These are phyloP conservation scores for Sylvilagus floridanus DNA, from an alignment of 2,797 vertebrate species.

Conservation along the genomic window DNA sequence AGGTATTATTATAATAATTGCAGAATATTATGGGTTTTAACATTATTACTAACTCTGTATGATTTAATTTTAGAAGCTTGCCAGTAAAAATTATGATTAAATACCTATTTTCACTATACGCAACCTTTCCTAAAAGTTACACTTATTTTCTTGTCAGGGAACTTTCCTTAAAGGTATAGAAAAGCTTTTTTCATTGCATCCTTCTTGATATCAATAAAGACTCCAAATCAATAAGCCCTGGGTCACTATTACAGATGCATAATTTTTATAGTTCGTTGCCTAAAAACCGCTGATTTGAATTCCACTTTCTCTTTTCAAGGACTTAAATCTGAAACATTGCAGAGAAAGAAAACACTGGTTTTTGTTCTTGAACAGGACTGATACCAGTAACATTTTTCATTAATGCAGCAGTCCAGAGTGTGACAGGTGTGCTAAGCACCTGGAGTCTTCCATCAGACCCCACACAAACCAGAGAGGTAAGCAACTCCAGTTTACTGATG, in stretches of 20 bases:
- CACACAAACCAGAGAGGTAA: not conserved
- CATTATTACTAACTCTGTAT: slow-evolving; percentile 64
- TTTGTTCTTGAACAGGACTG: not conserved
- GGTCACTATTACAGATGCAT: not conserved
- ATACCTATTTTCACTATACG: slow-evolving; percentile 43
- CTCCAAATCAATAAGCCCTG: not conserved
- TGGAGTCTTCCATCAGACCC: not conserved
- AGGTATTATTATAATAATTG: slow-evolving; percentile 67
- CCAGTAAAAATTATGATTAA: slow-evolving; percentile 67
- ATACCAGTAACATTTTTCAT: not conserved
- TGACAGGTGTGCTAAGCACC: not conserved
- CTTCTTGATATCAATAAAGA: slow-evolving; percentile 1
- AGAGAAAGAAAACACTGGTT: not conserved
- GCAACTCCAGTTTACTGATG: not conserved
- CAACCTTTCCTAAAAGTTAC: slow-evolving; percentile 31
- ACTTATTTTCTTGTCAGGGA: not conserved
- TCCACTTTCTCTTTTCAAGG: not conserved
- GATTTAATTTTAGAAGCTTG: slow-evolving; percentile 71
- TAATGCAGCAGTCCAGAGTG: not conserved
- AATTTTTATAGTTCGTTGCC: not conserved
- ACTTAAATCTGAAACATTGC: not conserved
- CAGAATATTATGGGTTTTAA: slow-evolving; percentile 66
- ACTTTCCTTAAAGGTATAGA: slow-evolving; percentile 18
- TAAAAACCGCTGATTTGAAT: slow-evolving; percentile 3
- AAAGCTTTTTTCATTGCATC: not conserved